Conservation (phyloP, 2,113 vertebrate species). For the Columbina picui region DNA sequence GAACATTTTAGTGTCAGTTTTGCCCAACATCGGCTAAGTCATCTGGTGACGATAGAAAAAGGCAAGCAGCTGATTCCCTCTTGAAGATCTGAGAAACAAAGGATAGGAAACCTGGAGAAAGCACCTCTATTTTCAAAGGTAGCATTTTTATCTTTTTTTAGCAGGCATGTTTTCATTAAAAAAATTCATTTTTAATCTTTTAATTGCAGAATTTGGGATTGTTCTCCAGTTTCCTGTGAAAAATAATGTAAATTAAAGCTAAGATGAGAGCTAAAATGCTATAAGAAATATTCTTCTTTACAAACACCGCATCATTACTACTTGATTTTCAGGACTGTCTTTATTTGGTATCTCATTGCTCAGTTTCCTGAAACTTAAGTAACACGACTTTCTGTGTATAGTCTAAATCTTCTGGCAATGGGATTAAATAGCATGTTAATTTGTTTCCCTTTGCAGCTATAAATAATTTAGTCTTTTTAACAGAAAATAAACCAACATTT, state of each 20-base stretch:
- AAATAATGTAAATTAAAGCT: slow-evolving; percentile 38
- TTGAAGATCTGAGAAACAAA: neutral
- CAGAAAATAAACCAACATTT: neutral
- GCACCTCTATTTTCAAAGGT: neutral
- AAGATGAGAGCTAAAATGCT: too few relatives aligned
- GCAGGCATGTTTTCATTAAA: neutral
- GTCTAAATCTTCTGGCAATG: slow-evolving; percentile 1
- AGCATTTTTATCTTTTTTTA: slow-evolving; percentile 28
- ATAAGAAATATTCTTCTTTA: slow-evolving; percentile 13
- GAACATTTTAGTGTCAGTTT: neutral
- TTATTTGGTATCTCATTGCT: neutral
- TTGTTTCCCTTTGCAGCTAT: slow-evolving; percentile 32
- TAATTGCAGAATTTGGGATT: slow-evolving; percentile 28
- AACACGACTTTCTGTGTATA: slow-evolving; percentile 48
- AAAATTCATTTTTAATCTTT: slow-evolving; percentile 47
- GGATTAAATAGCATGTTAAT: slow-evolving; percentile 35
- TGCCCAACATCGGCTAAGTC: neutral
- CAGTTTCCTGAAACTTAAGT: slow-evolving; percentile 35
- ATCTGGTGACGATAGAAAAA: neutral
- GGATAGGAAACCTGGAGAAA: neutral
- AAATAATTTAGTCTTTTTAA: neutral
- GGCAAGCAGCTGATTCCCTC: neutral
- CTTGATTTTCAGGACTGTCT: slow-evolving; percentile 49
- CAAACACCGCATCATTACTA: slow-evolving; percentile 30
- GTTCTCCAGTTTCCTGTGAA: slow-evolving; percentile 25